phyloP scores from a whole-genome alignment of 2,888 invertebrate genomes.

The Netelia melanura region DNA sequence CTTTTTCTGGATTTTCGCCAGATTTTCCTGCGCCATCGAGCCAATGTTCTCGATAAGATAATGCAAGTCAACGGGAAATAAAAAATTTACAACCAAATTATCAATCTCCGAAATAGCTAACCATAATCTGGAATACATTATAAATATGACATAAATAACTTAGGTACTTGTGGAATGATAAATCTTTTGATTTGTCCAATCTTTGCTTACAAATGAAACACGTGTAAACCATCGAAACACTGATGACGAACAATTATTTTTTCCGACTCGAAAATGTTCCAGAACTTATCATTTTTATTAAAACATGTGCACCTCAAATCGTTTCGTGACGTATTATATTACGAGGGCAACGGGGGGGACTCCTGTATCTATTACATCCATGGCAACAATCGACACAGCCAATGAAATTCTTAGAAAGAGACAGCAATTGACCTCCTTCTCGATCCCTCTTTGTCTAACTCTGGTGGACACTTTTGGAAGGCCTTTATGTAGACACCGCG shows the following conservation, averaged over 20 bases:
- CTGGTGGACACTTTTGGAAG: background rate
- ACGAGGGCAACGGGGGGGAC: background rate
- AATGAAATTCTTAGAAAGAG: conserved; percentile 1
- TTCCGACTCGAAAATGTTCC: background rate
- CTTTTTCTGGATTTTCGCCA: background rate
- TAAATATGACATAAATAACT: background rate
- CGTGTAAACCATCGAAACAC: background rate
- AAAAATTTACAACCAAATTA: background rate
- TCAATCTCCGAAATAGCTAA: conserved; percentile 1
- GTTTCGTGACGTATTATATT: background rate
- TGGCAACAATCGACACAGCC: background rate
- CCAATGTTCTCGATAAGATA: background rate
- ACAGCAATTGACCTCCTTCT: background rate
- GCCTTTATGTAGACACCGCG: background rate
- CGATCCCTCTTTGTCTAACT: background rate
- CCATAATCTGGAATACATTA: background rate
- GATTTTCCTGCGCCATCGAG: background rate
- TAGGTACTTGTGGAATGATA: too few relatives aligned
- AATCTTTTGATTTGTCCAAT: background rate
- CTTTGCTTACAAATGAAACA: conserved; percentile 1
- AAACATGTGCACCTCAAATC: background rate
- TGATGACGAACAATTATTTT: background rate
- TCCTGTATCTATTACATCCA: background rate
- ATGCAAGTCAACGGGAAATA: background rate
- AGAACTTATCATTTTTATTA: background rate